Evolutionary conservation across 2,888 invertebrate genomes (phyloP).

Genomic region (Epinotia bilunana): DNA sequence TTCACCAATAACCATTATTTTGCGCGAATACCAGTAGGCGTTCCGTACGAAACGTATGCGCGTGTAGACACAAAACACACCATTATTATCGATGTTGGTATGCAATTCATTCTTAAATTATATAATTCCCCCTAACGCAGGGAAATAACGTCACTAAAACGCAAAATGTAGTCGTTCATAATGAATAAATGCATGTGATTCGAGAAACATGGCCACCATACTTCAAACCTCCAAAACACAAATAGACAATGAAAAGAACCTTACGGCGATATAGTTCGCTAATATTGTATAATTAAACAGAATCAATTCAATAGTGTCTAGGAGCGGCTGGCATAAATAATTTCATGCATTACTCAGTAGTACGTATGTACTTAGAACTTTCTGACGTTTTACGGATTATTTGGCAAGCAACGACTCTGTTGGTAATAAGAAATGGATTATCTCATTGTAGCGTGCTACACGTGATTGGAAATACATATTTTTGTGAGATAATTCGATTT

Average conservation of each 20-base stretch:
- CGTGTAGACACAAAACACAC: slow-evolving; percentile 66
- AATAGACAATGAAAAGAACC: slow-evolving; percentile 75
- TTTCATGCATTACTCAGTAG: slow-evolving; percentile 82
- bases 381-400: slow-evolving; percentile 85
- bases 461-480: slow-evolving; percentile 62
- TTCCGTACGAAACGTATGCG: slow-evolving; percentile 60
- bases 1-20: slow-evolving; percentile 78
- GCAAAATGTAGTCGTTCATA: slow-evolving; percentile 69
- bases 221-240: slow-evolving; percentile 76
- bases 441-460: slow-evolving; percentile 69
- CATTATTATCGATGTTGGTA: slow-evolving; percentile 60
- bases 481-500: slow-evolving; percentile 61
- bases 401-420: slow-evolving; percentile 82
- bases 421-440: slow-evolving; percentile 71
- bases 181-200: slow-evolving; percentile 79
- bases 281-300: slow-evolving; percentile 68
- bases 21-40: slow-evolving; percentile 78
- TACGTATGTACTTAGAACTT: slow-evolving; percentile 83
- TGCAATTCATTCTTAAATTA: slow-evolving; percentile 69
- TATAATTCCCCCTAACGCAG: slow-evolving; percentile 72
- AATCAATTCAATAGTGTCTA: slow-evolving; percentile 75
- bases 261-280: slow-evolving; percentile 64
- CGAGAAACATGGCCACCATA: slow-evolving; percentile 82
- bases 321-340: slow-evolving; percentile 78
- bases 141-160: slow-evolving; percentile 68